phyloP scores from a whole-genome alignment of 2,797 vertebrate species.

The Phoeniculus purpureus region DNA sequence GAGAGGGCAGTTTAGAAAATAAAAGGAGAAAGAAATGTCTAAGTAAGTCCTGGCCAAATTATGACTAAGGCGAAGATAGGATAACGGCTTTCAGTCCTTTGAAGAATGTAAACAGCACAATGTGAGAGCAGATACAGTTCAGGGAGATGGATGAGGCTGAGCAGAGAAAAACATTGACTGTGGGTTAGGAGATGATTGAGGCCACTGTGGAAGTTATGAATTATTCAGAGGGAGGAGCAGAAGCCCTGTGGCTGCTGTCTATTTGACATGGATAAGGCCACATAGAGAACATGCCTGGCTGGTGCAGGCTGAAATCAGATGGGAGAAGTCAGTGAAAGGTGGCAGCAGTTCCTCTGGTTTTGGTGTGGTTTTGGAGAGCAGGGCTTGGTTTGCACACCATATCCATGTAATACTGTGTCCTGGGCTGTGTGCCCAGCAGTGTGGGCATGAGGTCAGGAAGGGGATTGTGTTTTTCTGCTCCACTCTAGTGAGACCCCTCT shows the following conservation, averaged over 20 bases:
- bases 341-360: background rate
- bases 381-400: background rate
- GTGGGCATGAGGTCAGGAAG: fast-evolving
- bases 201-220: background rate
- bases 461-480: background rate
- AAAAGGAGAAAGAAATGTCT: constrained; percentile 25
- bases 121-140: constrained; percentile 32
- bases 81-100: constrained; percentile 14
- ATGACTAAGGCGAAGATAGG: constrained; percentile 52
- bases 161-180: background rate
- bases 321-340: background rate
- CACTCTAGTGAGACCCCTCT: fast-evolving
- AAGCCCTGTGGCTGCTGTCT: background rate
- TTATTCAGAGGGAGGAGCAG: background rate
- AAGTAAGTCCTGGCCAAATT: constrained; percentile 24
- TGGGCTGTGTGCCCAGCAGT: background rate
- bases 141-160: background rate
- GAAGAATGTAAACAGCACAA: constrained; percentile 19
- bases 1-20: constrained; percentile 45
- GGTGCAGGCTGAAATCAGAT: background rate
- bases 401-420: fast-evolving
- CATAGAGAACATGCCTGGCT: background rate
- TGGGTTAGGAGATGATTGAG: background rate
- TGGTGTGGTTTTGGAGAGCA: background rate
- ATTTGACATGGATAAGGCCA: background rate